phyloP scores from a whole-genome alignment of 2,113 vertebrate species.

The Lycaon pictus region DNA sequence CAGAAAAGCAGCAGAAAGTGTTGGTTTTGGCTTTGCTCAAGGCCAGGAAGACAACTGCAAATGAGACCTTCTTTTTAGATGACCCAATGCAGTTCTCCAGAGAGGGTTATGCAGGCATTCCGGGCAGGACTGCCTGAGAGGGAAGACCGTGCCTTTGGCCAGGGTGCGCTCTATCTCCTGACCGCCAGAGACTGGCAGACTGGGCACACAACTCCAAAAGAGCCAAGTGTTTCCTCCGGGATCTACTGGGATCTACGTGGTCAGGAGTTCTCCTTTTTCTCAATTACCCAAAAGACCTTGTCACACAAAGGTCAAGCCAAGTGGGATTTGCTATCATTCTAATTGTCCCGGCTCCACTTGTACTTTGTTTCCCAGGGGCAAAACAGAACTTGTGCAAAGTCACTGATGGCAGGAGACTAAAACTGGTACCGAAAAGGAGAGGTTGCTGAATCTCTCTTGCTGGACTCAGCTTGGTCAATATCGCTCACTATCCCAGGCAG shows the following conservation, averaged over 20 bases:
- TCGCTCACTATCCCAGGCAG: neutral
- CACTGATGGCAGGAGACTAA: neutral
- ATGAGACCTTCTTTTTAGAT: constrained; percentile 21
- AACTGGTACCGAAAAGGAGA: neutral
- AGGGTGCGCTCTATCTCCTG: neutral
- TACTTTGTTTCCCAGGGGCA: neutral
- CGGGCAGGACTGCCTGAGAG: neutral
- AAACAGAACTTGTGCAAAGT: neutral
- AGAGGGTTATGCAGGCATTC: neutral
- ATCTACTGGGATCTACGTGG: neutral
- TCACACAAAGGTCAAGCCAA: neutral
- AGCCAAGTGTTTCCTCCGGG: neutral
- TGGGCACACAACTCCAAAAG: neutral
- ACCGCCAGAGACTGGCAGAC: neutral
- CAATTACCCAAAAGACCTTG: neutral
- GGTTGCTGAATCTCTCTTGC: neutral
- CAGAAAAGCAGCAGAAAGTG: neutral
- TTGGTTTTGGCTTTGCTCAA: constrained; percentile 21
- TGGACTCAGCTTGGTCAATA: neutral
- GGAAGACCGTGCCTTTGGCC: neutral
- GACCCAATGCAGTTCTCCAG: neutral
- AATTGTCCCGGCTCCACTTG: neutral
- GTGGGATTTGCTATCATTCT: neutral
- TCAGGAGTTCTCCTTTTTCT: constrained; percentile 50
- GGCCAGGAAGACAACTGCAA: neutral